A percentile compares a stretch with the other conserved stretches of the same genome.
Evolutionary conservation across 2,888 invertebrate genomes (phyloP).

Genomic region (Aporophyla lueneburgensis): DNA sequence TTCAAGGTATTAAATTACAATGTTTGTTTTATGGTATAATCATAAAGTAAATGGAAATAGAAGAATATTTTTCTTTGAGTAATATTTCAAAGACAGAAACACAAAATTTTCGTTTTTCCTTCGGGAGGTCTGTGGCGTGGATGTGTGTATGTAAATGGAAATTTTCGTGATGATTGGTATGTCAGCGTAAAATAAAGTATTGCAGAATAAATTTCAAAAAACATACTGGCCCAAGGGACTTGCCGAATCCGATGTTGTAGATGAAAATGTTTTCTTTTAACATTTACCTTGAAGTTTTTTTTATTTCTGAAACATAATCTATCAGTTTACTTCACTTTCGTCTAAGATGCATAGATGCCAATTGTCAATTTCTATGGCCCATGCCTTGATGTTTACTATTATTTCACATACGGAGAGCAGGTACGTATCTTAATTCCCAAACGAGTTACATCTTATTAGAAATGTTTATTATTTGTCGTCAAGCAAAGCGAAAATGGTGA

Average conservation of each 20-base stretch:
- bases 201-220: constrained; percentile 20
- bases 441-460: neutral
- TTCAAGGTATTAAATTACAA: constrained; percentile 22
- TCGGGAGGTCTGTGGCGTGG: constrained; percentile 13
- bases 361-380: neutral
- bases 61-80: constrained; percentile 22
- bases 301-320: neutral
- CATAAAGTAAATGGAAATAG: constrained; percentile 20
- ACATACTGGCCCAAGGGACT: neutral
- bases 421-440: neutral
- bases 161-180: constrained; percentile 31
- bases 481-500: neutral
- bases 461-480: neutral
- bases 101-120: constrained; percentile 20
- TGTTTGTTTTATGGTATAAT: neutral
- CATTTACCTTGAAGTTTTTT: neutral
- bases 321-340: neutral
- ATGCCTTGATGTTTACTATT: neutral
- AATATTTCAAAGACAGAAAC: constrained; percentile 37
- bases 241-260: neutral
- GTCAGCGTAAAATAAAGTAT: constrained; percentile 37
- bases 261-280: constrained; percentile 4
- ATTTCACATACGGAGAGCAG: neutral
- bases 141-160: constrained; percentile 22
- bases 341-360: neutral